Conservation (phyloP, 2,797 vertebrate species). For the Sarcophilus harrisii region DNA sequence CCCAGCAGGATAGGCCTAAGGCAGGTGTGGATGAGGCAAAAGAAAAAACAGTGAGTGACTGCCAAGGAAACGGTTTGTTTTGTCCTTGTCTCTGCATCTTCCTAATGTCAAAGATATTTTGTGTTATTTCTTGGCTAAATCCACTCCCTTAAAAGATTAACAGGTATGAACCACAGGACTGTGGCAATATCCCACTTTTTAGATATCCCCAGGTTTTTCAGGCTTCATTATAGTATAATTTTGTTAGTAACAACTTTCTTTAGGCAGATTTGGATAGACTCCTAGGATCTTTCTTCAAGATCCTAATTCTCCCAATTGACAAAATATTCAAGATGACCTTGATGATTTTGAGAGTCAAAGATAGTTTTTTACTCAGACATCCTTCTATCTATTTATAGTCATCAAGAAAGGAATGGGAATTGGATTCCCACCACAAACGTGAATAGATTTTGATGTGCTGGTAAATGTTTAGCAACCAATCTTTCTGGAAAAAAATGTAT, state of each 20-base stretch:
- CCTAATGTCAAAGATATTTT: background rate
- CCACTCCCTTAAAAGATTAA: background rate
- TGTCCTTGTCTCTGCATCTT: background rate
- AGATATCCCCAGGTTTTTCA: background rate
- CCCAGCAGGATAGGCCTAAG: background rate
- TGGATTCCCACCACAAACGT: background rate
- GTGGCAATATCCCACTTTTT: background rate
- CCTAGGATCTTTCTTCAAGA: background rate
- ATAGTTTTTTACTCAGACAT: background rate
- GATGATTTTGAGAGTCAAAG: background rate
- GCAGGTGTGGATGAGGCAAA: background rate
- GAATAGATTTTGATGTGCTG: background rate
- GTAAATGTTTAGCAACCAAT: background rate
- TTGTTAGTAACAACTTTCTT: background rate
- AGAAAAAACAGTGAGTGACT: background rate
- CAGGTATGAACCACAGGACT: background rate
- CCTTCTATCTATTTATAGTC: background rate
- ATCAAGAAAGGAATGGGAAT: background rate
- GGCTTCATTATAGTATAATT: background rate
- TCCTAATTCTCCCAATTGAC: background rate
- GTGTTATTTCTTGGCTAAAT: background rate
- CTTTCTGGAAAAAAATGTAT: background rate
- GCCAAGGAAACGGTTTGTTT: background rate
- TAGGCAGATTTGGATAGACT: background rate
- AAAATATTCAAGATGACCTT: background rate